Evolutionary conservation across 2,797 vertebrate species (phyloP).

Genomic region (Spondyliosoma cantharus): DNA sequence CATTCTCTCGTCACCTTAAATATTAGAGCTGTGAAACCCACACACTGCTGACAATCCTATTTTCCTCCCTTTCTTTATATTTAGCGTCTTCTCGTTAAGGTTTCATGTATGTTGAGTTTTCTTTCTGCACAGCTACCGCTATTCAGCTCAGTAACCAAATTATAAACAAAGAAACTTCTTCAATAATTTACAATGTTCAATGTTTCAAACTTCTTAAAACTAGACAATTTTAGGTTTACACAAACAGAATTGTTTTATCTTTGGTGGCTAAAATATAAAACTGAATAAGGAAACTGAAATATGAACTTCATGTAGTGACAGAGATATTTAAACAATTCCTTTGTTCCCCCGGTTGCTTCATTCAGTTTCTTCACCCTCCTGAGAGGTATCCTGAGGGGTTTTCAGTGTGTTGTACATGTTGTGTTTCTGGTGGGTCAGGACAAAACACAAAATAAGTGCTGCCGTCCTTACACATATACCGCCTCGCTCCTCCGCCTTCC

Average conservation of each 20-base stretch:
- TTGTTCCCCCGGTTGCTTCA: slow-evolving; percentile 5
- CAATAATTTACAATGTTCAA: slow-evolving; percentile 56
- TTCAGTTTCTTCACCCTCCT: neutral
- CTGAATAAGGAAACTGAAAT: slow-evolving; percentile 23
- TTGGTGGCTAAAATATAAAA: slow-evolving; percentile 64
- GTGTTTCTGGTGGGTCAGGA: slow-evolving; percentile 32
- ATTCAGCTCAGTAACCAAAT: slow-evolving; percentile 58
- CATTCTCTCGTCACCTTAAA: slow-evolving; percentile 63
- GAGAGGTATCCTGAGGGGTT: neutral
- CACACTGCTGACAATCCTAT: slow-evolving; percentile 32
- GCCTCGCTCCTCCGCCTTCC: slow-evolving; percentile 27
- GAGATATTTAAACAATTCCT: slow-evolving; percentile 21
- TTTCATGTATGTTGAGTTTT: slow-evolving; percentile 13
- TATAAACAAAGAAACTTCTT: slow-evolving; percentile 47
- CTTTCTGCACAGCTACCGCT: slow-evolving; percentile 39
- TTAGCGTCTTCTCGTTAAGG: slow-evolving; percentile 26
- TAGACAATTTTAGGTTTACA: slow-evolving; percentile 42
- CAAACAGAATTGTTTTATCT: slow-evolving; percentile 42
- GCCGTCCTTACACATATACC: slow-evolving; percentile 14
- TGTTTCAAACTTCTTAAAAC: slow-evolving; percentile 54
- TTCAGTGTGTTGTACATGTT: slow-evolving; percentile 34
- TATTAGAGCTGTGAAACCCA: slow-evolving; percentile 40
- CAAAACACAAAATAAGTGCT: slow-evolving; percentile 41
- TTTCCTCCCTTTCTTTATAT: slow-evolving; percentile 7
- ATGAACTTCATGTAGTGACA: slow-evolving; percentile 42